Evolutionary conservation across 1,140 invertebrate genomes (phyloP).

Genomic region (Drosophila melanogaster): Release_6_plus_ISO1_MT NC_004354.4:19976501-19977000

Average conservation of each 20-base stretch:
- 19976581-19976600: constrained; percentile 55
- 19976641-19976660: background rate
- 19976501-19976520: constrained; percentile 76
- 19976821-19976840: background rate
- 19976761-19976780: constrained; percentile 82
- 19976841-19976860: too few species aligned
- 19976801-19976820: constrained; percentile 60
- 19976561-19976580: constrained; percentile 60
- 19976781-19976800: constrained; percentile 76
- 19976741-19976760: constrained; percentile 52
- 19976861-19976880: constrained; percentile 60
- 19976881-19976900: constrained; percentile 73
- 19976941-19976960: constrained; percentile 75
- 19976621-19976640: background rate
- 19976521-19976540: constrained; percentile 57
- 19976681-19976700: constrained; percentile 83
- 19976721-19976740: constrained; percentile 19
- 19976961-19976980: background rate
- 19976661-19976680: constrained; percentile 27
- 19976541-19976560: constrained; percentile 39
- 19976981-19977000: background rate
- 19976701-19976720: constrained; percentile 64
- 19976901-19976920: constrained; percentile 28
- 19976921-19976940: constrained; percentile 65
- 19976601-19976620: background rate